Percentiles rank a stretch among this genome's conserved stretches.
Evolutionary conservation across 2,888 invertebrate genomes (phyloP).

Genomic region (Hybos culiciformis): DNA sequence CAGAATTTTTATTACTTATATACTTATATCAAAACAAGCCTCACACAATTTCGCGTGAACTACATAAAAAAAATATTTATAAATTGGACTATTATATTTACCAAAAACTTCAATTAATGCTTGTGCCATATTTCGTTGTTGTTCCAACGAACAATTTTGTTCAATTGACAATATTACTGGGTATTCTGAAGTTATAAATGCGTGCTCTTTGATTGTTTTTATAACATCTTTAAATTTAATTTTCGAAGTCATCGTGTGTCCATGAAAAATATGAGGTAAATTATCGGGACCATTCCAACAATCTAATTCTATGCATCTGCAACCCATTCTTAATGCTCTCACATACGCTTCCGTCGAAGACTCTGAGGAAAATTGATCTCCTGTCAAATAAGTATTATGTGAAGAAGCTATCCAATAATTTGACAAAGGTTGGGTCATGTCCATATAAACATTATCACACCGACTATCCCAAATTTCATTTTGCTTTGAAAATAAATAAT

Average conservation of each 20-base stretch:
- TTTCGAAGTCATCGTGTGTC: slow-evolving; percentile 93
- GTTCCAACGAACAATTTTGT: slow-evolving; percentile 79
- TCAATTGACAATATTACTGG: slow-evolving; percentile 85
- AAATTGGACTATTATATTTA: too few relatives aligned
- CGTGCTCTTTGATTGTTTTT: slow-evolving; percentile 86
- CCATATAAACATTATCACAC: slow-evolving; percentile 63
- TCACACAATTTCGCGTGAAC: too few relatives aligned
- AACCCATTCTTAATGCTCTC: slow-evolving; percentile 79
- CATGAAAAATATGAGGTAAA: slow-evolving; percentile 89
- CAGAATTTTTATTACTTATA: too few relatives aligned
- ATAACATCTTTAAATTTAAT: slow-evolving; percentile 91
- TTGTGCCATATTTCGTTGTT: slow-evolving; percentile 80
- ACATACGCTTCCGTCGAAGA: slow-evolving; percentile 94
- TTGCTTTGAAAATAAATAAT: slow-evolving; percentile 85
- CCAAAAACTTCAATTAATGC: slow-evolving; percentile 67
- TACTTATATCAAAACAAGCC: too few relatives aligned
- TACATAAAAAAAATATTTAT: too few relatives aligned
- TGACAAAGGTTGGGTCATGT: slow-evolving; percentile 78
- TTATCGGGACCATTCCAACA: slow-evolving; percentile 98
- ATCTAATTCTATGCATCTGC: slow-evolving; percentile 93
- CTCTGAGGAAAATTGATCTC: slow-evolving; percentile 95
- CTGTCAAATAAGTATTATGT: slow-evolving; percentile 95
- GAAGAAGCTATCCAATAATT: slow-evolving; percentile 96
- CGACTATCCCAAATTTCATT: slow-evolving; percentile 79
- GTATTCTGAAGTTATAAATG: slow-evolving; percentile 82